These are phyloP conservation scores for Chelidonichthys spinosus DNA, from an alignment of 2,797 vertebrate species.

Conservation along the genomic window DNA sequence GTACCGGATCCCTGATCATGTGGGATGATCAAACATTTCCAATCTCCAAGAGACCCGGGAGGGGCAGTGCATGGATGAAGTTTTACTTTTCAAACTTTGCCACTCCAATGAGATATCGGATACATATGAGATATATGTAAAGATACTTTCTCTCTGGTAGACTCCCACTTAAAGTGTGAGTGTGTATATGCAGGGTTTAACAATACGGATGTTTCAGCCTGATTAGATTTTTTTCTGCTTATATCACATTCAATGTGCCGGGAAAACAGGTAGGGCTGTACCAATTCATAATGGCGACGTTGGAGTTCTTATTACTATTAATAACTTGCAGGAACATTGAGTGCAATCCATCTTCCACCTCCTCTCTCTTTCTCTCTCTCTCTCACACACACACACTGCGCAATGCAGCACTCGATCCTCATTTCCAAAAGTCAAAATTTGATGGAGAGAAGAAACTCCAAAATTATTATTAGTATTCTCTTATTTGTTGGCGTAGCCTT, in stretches of 20 bases:
- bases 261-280: background rate
- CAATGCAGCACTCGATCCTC: background rate
- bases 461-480: background rate
- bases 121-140: constrained; percentile 22
- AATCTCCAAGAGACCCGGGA: constrained; percentile 12
- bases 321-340: background rate
- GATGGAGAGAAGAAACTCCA: background rate
- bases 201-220: too few relatives aligned
- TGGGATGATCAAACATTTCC: constrained; percentile 13
- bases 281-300: background rate
- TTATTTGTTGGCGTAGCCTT: background rate
- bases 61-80: constrained; percentile 10
- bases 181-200: too few relatives aligned
- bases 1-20: constrained; percentile 30
- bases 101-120: background rate
- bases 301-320: background rate
- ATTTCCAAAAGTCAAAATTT: background rate
- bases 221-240: background rate
- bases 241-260: background rate
- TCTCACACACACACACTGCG: too few relatives aligned
- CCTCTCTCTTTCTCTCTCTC: too few relatives aligned
- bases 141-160: background rate
- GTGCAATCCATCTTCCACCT: background rate
- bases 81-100: constrained; percentile 15
- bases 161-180: too few relatives aligned